Conservation (phyloP, 2,797 vertebrate species). For the Silurus lanzhouensis region DNA sequence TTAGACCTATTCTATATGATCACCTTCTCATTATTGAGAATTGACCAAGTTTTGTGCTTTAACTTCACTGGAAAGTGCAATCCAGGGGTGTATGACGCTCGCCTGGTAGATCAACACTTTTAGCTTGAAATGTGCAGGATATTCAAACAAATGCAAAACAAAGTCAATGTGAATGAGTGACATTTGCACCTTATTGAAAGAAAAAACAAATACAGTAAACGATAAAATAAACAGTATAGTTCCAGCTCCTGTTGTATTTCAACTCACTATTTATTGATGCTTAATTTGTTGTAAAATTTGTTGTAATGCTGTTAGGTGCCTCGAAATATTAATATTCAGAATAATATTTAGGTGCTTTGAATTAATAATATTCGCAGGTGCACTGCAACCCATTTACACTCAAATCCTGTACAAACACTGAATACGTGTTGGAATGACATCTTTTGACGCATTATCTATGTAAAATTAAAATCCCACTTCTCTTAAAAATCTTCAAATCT, state of each 20-base stretch:
- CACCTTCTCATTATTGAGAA: background rate
- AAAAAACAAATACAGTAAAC: background rate
- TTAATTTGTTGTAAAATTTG: background rate
- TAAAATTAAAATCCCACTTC: background rate
- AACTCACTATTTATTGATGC: background rate
- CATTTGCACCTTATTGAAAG: background rate
- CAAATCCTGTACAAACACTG: background rate
- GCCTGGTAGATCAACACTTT: background rate
- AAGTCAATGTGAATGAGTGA: background rate
- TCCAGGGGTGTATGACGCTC: background rate
- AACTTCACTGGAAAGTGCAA: background rate
- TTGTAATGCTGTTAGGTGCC: background rate
- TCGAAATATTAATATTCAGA: no score
- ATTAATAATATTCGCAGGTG: background rate
- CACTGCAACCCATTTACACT: background rate
- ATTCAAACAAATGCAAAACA: background rate
- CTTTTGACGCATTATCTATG: background rate
- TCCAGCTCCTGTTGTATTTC: background rate
- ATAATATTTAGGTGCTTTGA: no score
- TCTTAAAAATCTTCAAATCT: background rate
- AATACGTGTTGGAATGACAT: no score
- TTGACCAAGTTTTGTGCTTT: background rate
- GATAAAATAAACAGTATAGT: background rate
- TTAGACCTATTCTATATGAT: background rate
- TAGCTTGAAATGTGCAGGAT: background rate